Conservation (phyloP, 1,140 invertebrate genomes). For the Euglossa dilemma region DNA sequence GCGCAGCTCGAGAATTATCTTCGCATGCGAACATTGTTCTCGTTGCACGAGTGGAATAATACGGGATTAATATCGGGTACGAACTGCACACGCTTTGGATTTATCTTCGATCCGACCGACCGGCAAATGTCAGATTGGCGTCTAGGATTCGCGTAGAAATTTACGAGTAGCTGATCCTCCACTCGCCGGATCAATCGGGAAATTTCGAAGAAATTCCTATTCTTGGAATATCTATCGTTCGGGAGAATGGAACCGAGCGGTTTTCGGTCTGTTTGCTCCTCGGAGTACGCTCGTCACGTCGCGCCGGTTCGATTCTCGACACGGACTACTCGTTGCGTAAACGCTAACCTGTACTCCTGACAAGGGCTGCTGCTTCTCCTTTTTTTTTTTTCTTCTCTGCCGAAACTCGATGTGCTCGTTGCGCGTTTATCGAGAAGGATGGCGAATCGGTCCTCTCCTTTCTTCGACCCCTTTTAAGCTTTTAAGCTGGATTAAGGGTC, state of each 20-base stretch:
- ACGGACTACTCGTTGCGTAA: slow-evolving; percentile 9
- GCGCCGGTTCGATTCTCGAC: slow-evolving; percentile 3
- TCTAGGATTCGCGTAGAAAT: too few species aligned
- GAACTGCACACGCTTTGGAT: background rate
- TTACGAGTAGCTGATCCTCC: too few species aligned
- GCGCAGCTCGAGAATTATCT: slow-evolving; percentile 9
- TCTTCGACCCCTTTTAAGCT: background rate
- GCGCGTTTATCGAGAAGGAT: too few species aligned
- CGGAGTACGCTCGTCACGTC: background rate
- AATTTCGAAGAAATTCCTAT: too few species aligned
- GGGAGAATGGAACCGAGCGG: too few species aligned
- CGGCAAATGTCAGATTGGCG: background rate
- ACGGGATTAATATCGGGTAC: background rate
- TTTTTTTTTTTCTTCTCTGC: too few species aligned
- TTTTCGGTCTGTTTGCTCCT: too few species aligned
- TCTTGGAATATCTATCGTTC: too few species aligned
- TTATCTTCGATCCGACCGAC: background rate
- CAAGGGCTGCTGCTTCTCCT: too few species aligned
- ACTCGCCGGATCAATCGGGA: too few species aligned
- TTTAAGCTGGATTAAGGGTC: background rate
- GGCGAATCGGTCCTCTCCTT: background rate
- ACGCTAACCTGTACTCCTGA: slow-evolving; percentile 6
- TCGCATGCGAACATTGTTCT: background rate
- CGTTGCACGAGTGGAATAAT: slow-evolving; percentile 25
- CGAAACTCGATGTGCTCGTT: too few species aligned